phyloP scores from a whole-genome alignment of 2,888 invertebrate species.

The Conus canariensis region DNA sequence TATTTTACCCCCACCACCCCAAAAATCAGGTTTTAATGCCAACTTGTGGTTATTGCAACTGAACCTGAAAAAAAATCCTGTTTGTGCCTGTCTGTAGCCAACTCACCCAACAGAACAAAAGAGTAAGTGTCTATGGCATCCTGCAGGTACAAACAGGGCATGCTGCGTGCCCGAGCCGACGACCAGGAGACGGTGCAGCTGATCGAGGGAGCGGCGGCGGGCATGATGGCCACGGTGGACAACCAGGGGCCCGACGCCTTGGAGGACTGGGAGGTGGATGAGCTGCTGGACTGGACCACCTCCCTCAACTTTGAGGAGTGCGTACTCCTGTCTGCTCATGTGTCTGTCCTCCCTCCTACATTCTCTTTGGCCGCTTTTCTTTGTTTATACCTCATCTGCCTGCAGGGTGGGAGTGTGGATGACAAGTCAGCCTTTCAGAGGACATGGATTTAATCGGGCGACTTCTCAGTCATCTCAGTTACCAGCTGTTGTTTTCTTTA shows the following conservation, averaged over 20 bases:
- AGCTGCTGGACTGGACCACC: conserved; percentile 78
- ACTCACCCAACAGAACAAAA: too few relatives aligned
- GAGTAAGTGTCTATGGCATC: too few relatives aligned
- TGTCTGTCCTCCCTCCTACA: not conserved
- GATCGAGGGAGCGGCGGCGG: conserved; percentile 77
- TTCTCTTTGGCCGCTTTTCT: too few relatives aligned
- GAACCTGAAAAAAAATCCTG: too few relatives aligned
- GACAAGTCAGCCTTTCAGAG: not conserved
- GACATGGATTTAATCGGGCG: not conserved
- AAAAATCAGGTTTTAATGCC: too few relatives aligned
- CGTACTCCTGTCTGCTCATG: conserved; percentile 44
- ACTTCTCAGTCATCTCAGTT: too few relatives aligned
- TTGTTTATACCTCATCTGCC: too few relatives aligned
- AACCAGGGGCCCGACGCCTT: conserved; percentile 72
- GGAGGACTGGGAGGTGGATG: conserved; percentile 79
- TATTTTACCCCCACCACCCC: too few relatives aligned
- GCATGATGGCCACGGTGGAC: conserved; percentile 77
- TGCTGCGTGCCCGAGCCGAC: conserved; percentile 74
- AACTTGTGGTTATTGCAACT: too few relatives aligned
- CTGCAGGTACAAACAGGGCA: conserved; percentile 75
- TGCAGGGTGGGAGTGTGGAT: not conserved
- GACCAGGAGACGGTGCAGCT: conserved; percentile 74
- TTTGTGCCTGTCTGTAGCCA: too few relatives aligned
- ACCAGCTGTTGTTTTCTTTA: too few relatives aligned
- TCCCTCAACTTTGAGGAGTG: conserved; percentile 78